These are phyloP conservation scores for Aplidium turbinatum DNA, from an alignment of 23 tunicate species.

Conservation along the genomic window DNA sequence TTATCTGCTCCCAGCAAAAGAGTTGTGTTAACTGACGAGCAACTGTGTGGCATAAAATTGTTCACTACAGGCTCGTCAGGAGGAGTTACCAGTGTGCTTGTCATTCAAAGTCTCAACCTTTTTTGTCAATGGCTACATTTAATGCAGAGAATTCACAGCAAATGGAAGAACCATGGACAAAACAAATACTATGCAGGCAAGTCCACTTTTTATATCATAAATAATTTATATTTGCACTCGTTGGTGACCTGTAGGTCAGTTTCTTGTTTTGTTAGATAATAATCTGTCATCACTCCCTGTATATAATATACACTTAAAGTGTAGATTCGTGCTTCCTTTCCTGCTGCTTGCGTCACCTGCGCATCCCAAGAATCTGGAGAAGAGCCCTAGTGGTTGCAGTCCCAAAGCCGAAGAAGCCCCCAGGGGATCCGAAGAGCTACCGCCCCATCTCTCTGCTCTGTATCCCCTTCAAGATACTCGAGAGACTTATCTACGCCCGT, in stretches of 20 bases:
- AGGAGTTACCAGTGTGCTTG: not conserved
- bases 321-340: too few species aligned
- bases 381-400: too few species aligned
- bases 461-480: too few species aligned
- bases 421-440: too few species aligned
- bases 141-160: constrained; percentile 6
- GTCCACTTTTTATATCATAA: not conserved
- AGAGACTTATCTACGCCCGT: too few species aligned
- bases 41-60: constrained; percentile 20
- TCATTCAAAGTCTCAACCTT: not conserved
- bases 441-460: too few species aligned
- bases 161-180: constrained; percentile 53
- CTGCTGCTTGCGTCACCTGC: too few species aligned
- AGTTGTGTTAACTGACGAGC: constrained; percentile 35
- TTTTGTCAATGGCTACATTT: constrained; percentile 32
- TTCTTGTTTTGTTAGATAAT: not conserved
- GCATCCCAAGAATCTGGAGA: too few species aligned
- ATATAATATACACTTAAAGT: too few species aligned
- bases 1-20: too few species aligned
- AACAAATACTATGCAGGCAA: constrained; percentile 55
- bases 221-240: not conserved
- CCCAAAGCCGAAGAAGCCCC: too few species aligned
- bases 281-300: not conserved
- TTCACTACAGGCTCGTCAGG: constrained; percentile 43
- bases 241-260: not conserved